Percentiles rank a stretch among this genome's conserved stretches.
Evolutionary conservation across 2,113 vertebrate species (phyloP).

Genomic region (Corythaeola cristata): DNA sequence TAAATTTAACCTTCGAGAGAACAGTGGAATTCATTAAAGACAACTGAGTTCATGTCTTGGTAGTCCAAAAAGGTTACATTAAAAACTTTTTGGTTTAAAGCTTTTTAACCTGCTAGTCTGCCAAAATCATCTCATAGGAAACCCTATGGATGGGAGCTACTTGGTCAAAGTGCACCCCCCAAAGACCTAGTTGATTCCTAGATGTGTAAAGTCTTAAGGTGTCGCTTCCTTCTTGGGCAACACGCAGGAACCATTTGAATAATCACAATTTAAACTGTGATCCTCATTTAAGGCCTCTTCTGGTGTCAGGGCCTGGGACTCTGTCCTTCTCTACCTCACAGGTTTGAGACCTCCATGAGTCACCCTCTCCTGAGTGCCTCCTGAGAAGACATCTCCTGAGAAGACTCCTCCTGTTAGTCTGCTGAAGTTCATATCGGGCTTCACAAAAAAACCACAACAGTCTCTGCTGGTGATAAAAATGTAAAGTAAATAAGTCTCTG

Average conservation of each 20-base stretch:
- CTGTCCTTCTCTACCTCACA: not conserved
- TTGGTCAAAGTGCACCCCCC: not conserved
- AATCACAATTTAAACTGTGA: not conserved
- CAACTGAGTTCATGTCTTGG: not conserved
- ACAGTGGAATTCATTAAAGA: not conserved
- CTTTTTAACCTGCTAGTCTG: not conserved
- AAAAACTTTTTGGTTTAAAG: not conserved
- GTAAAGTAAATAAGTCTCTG: not conserved
- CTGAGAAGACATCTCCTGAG: not conserved
- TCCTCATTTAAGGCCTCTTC: not conserved
- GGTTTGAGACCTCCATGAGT: not conserved
- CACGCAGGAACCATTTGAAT: not conserved
- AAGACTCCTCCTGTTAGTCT: not conserved
- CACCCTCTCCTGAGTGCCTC: not conserved
- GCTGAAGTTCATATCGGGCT: not conserved
- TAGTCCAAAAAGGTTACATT: not conserved
- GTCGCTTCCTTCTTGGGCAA: not conserved
- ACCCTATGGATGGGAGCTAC: not conserved
- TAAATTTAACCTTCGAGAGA: not conserved
- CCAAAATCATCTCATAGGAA: not conserved
- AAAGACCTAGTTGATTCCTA: not conserved
- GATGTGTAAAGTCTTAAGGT: not conserved
- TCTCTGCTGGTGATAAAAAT: not conserved
- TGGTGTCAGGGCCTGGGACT: not conserved
- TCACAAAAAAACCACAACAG: not conserved